Evolutionary conservation across 92 coral and sea anemone genomes (phyloP).

Genomic region (Bergia sp.): DNA sequence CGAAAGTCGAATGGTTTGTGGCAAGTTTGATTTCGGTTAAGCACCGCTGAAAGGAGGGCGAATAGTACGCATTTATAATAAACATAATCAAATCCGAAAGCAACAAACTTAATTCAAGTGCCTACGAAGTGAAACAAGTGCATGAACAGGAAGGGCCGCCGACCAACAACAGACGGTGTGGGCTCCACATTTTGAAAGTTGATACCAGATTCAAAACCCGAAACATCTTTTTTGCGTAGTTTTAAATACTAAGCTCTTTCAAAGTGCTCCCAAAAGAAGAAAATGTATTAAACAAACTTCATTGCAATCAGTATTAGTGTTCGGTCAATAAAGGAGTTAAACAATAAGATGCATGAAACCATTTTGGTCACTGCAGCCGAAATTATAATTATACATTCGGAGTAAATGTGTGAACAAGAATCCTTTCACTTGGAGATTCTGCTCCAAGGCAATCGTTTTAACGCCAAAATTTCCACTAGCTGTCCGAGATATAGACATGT

Average conservation of each 20-base stretch:
- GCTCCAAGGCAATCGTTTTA: background rate
- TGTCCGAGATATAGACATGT: background rate
- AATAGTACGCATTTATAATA: background rate
- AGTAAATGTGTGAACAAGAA: slow-evolving; percentile 38
- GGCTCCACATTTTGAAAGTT: slow-evolving; percentile 3
- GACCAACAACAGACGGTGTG: background rate
- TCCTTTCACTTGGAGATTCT: slow-evolving; percentile 26
- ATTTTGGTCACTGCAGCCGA: background rate
- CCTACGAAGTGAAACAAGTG: background rate
- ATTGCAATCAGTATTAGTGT: background rate
- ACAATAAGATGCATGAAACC: background rate
- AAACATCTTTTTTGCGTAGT: background rate
- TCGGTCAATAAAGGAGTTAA: background rate
- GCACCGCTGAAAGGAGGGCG: background rate
- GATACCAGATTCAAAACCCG: slow-evolving; percentile 26
- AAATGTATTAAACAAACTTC: background rate
- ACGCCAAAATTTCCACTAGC: background rate
- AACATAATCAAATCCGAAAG: background rate
- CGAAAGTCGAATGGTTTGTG: background rate
- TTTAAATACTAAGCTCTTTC: background rate
- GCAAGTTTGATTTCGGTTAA: background rate
- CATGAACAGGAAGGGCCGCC: background rate
- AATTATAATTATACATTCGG: background rate
- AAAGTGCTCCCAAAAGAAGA: background rate
- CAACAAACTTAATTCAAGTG: slow-evolving; percentile 4